A percentile compares a stretch with the other conserved stretches of the same genome.
phyloP scores from a whole-genome alignment of 2,888 invertebrate species.

The Drosophila merina region DNA sequence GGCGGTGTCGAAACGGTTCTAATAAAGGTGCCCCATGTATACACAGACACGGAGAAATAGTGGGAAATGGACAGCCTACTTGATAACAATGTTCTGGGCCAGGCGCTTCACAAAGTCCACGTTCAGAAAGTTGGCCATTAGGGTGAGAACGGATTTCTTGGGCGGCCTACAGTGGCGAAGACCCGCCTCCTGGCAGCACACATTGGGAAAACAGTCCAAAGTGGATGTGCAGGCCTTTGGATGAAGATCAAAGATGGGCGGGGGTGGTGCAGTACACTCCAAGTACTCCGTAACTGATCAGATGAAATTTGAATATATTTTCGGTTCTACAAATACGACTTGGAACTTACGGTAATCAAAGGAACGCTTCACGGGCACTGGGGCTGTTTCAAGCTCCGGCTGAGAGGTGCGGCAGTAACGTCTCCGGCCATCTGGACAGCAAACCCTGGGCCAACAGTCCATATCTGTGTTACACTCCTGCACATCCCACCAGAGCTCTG shows the following conservation, averaged over 20 bases:
- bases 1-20: conserved; percentile 34
- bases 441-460: conserved; percentile 91
- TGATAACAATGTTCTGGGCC: conserved; percentile 83
- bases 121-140: conserved; percentile 86
- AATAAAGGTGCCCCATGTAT: conserved; percentile 1
- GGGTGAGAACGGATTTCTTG: conserved; percentile 88
- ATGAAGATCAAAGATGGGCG: conserved; percentile 88
- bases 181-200: conserved; percentile 91
- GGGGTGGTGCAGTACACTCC: conserved; percentile 89
- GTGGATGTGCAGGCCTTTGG: conserved; percentile 89
- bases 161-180: conserved; percentile 90
- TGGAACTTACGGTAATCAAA: conserved; percentile 87
- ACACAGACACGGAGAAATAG: conserved; percentile 15
- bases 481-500: conserved; percentile 89
- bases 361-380: conserved; percentile 87
- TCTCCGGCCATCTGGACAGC: conserved; percentile 89
- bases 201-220: conserved; percentile 91
- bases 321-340: background rate
- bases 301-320: background rate
- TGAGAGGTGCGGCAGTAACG: conserved; percentile 90
- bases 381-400: conserved; percentile 86
- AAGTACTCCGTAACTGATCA: conserved; percentile 86
- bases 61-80: conserved; percentile 53
- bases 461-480: conserved; percentile 88
- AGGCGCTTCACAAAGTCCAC: conserved; percentile 83